phyloP scores from a whole-genome alignment of 2,888 invertebrate species.

The Minunthozetes semirufus region DNA sequence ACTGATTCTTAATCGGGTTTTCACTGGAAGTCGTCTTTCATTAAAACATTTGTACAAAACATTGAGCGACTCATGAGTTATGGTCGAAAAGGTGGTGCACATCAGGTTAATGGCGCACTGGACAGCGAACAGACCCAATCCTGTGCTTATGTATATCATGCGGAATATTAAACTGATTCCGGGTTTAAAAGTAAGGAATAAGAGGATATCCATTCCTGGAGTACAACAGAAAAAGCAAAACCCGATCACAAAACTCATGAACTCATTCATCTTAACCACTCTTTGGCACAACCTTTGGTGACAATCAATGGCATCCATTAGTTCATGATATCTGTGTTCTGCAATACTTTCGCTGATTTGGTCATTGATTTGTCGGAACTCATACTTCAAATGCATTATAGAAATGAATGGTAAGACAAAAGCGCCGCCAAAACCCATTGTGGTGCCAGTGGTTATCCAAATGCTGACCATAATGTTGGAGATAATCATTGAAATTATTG shows the following conservation, averaged over 20 bases:
- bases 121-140: neutral
- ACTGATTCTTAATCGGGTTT: neutral
- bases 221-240: neutral
- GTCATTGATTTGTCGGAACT: constrained; percentile 1
- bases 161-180: neutral
- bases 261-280: neutral
- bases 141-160: neutral
- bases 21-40: neutral
- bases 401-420: neutral
- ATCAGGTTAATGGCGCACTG: neutral
- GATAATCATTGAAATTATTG: neutral
- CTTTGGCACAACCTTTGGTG: neutral
- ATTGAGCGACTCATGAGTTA: neutral
- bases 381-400: neutral
- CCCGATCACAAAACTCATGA: neutral
- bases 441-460: neutral
- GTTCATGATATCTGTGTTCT: neutral
- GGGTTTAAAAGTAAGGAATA: neutral
- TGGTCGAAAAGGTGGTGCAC: neutral
- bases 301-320: neutral
- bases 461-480: neutral
- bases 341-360: neutral
- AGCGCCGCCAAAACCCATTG: neutral
- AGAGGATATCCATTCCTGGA: neutral
- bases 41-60: neutral